Percentiles rank a stretch among this genome's conserved stretches.
These are phyloP conservation scores for Limenitis camilla DNA, from an alignment of 2,888 invertebrate species.

Conservation along the genomic window DNA sequence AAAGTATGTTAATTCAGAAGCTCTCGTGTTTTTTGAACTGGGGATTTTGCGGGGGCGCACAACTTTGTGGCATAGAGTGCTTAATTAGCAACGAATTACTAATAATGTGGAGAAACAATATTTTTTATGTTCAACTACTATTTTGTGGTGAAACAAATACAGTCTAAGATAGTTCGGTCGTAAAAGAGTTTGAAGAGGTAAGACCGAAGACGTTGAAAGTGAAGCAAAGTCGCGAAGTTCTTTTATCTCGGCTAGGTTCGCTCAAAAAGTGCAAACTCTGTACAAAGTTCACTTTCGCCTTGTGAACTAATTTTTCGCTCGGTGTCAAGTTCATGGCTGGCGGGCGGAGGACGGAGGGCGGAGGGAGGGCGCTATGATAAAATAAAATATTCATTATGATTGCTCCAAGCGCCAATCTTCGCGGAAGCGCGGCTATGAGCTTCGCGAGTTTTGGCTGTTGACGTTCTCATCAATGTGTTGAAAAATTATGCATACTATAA, in stretches of 20 bases:
- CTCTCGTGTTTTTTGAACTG: slow-evolving; percentile 40
- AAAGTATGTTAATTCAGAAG: slow-evolving; percentile 68
- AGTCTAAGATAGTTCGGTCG: not conserved
- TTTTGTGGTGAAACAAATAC: slow-evolving; percentile 1
- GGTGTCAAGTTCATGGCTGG: slow-evolving; percentile 72
- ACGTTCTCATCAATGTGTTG: not conserved
- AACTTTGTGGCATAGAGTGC: slow-evolving; percentile 34
- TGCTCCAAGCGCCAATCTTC: slow-evolving; percentile 64
- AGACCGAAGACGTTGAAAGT: slow-evolving; percentile 12
- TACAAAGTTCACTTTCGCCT: slow-evolving; percentile 72
- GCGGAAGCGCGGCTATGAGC: slow-evolving; percentile 42
- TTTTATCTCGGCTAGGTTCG: slow-evolving; percentile 68
- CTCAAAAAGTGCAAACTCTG: slow-evolving; percentile 71
- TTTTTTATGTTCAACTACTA: slow-evolving; percentile 11
- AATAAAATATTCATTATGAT: slow-evolving; percentile 75
- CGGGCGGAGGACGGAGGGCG: slow-evolving; percentile 31
- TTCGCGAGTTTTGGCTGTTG: slow-evolving; percentile 36
- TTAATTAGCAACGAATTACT: slow-evolving; percentile 45
- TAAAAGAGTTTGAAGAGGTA: slow-evolving; percentile 10
- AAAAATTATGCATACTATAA: not conserved
- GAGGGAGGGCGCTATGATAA: slow-evolving; percentile 52
- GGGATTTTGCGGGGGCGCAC: slow-evolving; percentile 23
- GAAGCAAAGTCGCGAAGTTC: slow-evolving; percentile 41
- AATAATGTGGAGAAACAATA: slow-evolving; percentile 25
- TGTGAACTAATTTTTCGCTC: slow-evolving; percentile 74